Evolutionary conservation across 1,140 invertebrate genomes (phyloP).

Genomic region (Frieseomelitta varia): DNA sequence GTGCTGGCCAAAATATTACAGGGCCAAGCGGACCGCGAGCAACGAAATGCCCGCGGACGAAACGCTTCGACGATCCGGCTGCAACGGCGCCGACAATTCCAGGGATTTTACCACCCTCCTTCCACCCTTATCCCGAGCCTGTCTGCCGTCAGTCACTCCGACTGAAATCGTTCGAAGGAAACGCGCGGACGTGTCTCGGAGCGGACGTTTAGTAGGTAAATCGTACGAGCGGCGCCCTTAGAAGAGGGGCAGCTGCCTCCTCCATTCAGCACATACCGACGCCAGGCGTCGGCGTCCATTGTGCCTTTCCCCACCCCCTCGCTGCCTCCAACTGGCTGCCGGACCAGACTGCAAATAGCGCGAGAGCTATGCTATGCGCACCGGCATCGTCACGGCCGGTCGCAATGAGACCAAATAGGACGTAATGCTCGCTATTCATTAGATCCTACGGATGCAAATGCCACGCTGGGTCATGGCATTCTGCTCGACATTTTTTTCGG

Average conservation of each 20-base stretch:
- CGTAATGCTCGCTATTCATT: conserved; percentile 77
- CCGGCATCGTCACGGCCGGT: conserved; percentile 60
- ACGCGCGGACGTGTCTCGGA: background rate
- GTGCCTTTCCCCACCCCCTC: conserved; percentile 28
- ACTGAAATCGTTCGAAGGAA: conserved; percentile 3
- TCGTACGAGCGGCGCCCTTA: conserved; percentile 44
- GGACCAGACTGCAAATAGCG: conserved; percentile 67
- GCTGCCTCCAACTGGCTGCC: background rate
- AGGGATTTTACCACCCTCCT: conserved; percentile 41
- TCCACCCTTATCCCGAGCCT: background rate
- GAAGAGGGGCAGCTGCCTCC: conserved; percentile 44
- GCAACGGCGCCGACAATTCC: conserved; percentile 30
- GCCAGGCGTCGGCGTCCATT: conserved; percentile 66
- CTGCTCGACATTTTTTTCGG: conserved; percentile 69
- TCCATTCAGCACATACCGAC: conserved; percentile 69
- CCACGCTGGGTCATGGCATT: conserved; percentile 75
- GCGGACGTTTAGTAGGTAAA: conserved; percentile 51
- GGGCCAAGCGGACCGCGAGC: conserved; percentile 16
- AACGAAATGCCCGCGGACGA: conserved; percentile 35
- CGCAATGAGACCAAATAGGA: conserved; percentile 78
- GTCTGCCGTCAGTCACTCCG: conserved; percentile 21
- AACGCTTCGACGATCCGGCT: conserved; percentile 12
- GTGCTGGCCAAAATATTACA: conserved; percentile 24
- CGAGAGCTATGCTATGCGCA: conserved; percentile 59
- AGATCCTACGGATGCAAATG: conserved; percentile 76